A percentile compares a stretch with the other conserved stretches of the same genome.
phyloP scores from a whole-genome alignment of 2,888 invertebrate species.

The Maniola hyperantus region DNA sequence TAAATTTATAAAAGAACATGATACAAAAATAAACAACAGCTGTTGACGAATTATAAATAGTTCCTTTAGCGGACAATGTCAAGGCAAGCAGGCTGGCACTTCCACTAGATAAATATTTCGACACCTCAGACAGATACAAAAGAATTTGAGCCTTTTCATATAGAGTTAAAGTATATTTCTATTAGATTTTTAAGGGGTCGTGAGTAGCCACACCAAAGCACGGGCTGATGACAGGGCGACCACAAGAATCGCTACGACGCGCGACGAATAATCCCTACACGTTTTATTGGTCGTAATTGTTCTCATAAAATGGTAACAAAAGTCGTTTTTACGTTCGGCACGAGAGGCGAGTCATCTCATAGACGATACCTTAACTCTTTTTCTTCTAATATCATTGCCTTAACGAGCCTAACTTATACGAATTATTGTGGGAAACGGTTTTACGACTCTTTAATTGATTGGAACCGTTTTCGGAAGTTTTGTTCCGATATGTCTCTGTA shows the following conservation, averaged over 20 bases:
- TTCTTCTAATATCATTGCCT: too few species aligned
- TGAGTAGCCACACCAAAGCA: slow-evolving; percentile 48
- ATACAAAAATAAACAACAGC: slow-evolving; percentile 38
- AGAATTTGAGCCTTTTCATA: slow-evolving; percentile 49
- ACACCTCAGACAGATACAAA: slow-evolving; percentile 37
- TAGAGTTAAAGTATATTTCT: slow-evolving; percentile 49
- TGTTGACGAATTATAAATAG: slow-evolving; percentile 38
- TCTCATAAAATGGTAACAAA: slow-evolving; percentile 82
- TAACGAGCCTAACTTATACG: slow-evolving; percentile 64
- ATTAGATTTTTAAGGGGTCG: slow-evolving; percentile 18
- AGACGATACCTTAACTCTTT: slow-evolving; percentile 54
- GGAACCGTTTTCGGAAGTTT: slow-evolving; percentile 48
- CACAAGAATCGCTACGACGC: slow-evolving; percentile 76
- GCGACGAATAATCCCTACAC: slow-evolving; percentile 78
- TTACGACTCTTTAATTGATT: slow-evolving; percentile 75
- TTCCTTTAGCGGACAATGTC: slow-evolving; percentile 56
- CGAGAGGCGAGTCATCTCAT: slow-evolving; percentile 74
- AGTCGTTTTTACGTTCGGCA: slow-evolving; percentile 79
- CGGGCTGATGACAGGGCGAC: slow-evolving; percentile 72
- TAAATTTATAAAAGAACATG: slow-evolving; percentile 21
- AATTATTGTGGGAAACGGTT: slow-evolving; percentile 72
- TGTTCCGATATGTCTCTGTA: slow-evolving; percentile 9
- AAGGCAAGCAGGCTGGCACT: slow-evolving; percentile 51
- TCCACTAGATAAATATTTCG: slow-evolving; percentile 47
- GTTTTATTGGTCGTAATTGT: slow-evolving; percentile 82